These are phyloP conservation scores for Lethenteron reissneri DNA, from an alignment of 2,113 vertebrate genomes.

Conservation along the genomic window DNA sequence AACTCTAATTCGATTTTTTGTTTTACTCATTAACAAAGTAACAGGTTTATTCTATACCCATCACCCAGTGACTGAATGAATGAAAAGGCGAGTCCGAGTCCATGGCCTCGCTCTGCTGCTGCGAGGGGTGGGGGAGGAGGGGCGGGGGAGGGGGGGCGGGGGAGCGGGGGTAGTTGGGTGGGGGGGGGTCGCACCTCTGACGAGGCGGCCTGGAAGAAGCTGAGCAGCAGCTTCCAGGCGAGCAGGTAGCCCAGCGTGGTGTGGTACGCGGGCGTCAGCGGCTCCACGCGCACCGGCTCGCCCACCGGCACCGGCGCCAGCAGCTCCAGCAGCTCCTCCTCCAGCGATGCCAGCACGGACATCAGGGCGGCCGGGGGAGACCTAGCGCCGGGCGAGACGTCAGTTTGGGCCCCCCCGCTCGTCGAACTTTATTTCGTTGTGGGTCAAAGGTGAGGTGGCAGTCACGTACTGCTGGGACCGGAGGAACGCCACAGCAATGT, in stretches of 20 bases:
- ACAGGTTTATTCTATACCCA: too few species aligned
- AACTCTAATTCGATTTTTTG: too few species aligned
- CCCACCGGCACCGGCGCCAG: slow-evolving; percentile 54
- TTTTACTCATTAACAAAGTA: too few species aligned
- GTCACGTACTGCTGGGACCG: too few species aligned
- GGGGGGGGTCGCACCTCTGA: slow-evolving; percentile 42
- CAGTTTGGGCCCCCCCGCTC: too few species aligned
- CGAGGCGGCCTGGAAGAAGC: slow-evolving; percentile 72
- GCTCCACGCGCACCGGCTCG: slow-evolving; percentile 56
- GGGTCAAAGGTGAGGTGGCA: too few species aligned
- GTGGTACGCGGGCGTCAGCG: slow-evolving; percentile 61
- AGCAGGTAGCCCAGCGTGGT: slow-evolving; percentile 72
- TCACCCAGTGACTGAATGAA: too few species aligned
- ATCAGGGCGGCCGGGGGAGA: slow-evolving; percentile 69
- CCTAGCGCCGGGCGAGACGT: slow-evolving; percentile 18
- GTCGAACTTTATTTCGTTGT: too few species aligned
- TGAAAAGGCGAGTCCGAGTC: too few species aligned
- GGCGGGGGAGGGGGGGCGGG: background rate
- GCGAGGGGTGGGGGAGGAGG: slow-evolving; percentile 27
- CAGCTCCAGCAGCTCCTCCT: slow-evolving; percentile 54
- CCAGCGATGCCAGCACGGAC: slow-evolving; percentile 41
- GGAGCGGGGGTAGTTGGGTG: too few species aligned
- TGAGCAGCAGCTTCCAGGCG: slow-evolving; percentile 68
- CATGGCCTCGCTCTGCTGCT: too few species aligned
- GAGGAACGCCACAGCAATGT: too few species aligned